Evolutionary conservation across 2,113 vertebrate species (phyloP), one percentile per base, ranked within the genome.

Genomic region (Brachypodius melanocephalos): DNA sequence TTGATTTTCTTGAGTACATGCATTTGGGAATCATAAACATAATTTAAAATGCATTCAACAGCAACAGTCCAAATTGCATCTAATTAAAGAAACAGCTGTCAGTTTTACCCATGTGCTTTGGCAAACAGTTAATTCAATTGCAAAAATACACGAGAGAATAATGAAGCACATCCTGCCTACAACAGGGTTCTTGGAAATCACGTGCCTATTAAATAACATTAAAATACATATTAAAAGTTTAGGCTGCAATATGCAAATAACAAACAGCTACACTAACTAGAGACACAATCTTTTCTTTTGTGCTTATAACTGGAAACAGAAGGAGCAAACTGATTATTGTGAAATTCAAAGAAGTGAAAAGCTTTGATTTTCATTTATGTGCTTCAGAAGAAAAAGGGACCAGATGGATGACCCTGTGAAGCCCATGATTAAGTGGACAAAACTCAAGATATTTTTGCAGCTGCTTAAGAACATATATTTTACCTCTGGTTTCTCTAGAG

Each of bases 11-110:
- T 90, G 76, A 93, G 85, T 84, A 79, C 78, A 91, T 69, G 90
- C 95, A 89, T 96, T 97, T 96, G 89, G 88, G 80, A 96, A 96
- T 94, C 83, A 85, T 96, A 96, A 97, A 97, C 91, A 95, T 95
- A 43, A 97, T 96, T 97, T 97, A 96, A 96, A 95, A 95, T 89
- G 67, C 84, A 95, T 97, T 97, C 96, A 97, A 88, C 94, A 96
- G 91, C 95, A 91, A 89, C 89, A 81, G 95, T 88, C 61, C 74
- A 92, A 96, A 96, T 94, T 93, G 85, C 51, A 34, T 72, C 81
- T 95, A 62, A 84, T 97, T 92, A 68, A 86, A 96, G 80, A 78
- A 97, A 51, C 93, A 97, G 88, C 95, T 95, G 87, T 90, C 91
- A 90, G 94, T 83, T 94, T 92, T 83, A 90, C 79, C 93, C 88